These are phyloP conservation scores for Caenorhabditis uteleia DNA, from an alignment of 2,888 invertebrate genomes.

Conservation along the genomic window DNA sequence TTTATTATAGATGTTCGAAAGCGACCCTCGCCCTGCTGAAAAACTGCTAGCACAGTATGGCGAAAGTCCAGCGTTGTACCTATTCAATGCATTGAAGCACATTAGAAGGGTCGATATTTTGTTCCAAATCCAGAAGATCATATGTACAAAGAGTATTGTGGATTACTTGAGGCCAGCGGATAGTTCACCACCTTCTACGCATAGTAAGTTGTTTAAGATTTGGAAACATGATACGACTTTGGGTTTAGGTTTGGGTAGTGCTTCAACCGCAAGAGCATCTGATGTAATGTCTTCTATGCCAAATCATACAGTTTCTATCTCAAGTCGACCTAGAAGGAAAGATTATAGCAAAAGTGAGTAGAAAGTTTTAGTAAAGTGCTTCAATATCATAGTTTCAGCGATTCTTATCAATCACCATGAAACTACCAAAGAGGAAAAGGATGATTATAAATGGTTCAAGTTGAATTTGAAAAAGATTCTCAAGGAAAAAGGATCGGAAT, in stretches of 20 bases:
- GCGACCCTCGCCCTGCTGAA: slow-evolving; percentile 1
- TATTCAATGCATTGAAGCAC: slow-evolving; percentile 15
- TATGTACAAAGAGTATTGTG: slow-evolving; percentile 1
- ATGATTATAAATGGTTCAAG: slow-evolving; percentile 25
- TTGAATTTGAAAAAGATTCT: slow-evolving; percentile 20
- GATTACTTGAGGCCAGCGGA: no score
- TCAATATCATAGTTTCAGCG: slow-evolving; percentile 11
- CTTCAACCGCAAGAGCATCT: neutral
- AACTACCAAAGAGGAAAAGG: slow-evolving; percentile 9
- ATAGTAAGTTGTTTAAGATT: neutral
- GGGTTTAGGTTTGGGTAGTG: neutral
- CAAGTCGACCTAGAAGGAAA: no score
- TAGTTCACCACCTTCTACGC: neutral
- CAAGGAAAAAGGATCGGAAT: neutral
- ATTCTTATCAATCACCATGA: slow-evolving; percentile 28
- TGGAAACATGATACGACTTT: neutral
- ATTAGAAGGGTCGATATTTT: slow-evolving; percentile 34
- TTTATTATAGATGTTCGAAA: slow-evolving; percentile 11
- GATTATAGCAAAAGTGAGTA: no score
- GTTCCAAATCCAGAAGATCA: slow-evolving; percentile 7
- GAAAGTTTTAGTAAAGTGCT: neutral
- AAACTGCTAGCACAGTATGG: slow-evolving; percentile 4
- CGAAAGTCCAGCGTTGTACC: slow-evolving; percentile 4
- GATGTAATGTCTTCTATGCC: neutral
- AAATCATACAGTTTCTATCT: no score